Evolutionary conservation across 2,797 vertebrate species (phyloP), one percentile per base, ranked within the genome.

Genomic region (Eulemur rubriventer): DNA sequence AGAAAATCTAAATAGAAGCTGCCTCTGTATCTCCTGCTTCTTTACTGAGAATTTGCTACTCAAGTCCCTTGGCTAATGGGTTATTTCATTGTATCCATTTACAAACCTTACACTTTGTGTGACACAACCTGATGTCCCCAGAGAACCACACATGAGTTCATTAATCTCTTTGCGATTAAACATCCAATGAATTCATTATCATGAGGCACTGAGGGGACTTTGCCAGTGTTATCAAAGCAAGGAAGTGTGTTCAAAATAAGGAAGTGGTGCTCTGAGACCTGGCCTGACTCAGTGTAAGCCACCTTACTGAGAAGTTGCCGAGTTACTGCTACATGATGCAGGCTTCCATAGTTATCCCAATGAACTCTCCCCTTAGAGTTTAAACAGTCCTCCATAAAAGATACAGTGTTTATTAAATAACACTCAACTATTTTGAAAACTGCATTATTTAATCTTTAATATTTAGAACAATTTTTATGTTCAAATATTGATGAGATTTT

Each of bases 181-280:
- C 87, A 80, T 96, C 90, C 97, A 96, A 98, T 97, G 92, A 97
- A 98, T 98, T 98, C 80, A 97, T 98, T 98, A 97, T 41, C n/a
- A 48, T 0, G 26, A 97, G 52, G 96, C 93, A 96, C 4, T 94
- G 91, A 95, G 6, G 43, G 87, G 0, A 22, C 55, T 80, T 95
- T 84, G 72, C 81, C 94, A 97, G 67, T 93, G 93, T 97, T 97
- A 98, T 95, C 92, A 97, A 96, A 98, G 96, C 52, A 94, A 96
- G 83, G 50, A 95, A 89, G 86, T 67, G 43, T 95, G 84, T 94
- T 98, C 94, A 94, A 78, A 91, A 89, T 55, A 92, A 89, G 35
- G 61, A 69, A 79, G 50, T 20, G 16, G 12, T 70, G 38, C 73
- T 87, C 52, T 48, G 28, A 81, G 87, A 89, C 14, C n/a, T 38